These are phyloP conservation scores for Dallia pectoralis DNA, from an alignment of 2,797 vertebrate genomes.

Conservation along the genomic window DNA sequence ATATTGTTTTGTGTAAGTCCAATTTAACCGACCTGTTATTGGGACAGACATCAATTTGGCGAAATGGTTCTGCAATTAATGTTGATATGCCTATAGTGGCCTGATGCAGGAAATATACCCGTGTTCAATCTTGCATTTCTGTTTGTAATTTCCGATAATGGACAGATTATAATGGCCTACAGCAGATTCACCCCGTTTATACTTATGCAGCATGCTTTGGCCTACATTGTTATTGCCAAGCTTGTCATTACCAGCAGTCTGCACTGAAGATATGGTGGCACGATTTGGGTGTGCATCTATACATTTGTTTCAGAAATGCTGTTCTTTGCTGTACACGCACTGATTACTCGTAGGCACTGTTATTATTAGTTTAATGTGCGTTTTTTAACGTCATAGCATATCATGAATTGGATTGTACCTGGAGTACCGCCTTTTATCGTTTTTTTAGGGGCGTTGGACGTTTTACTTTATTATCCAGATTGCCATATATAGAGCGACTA, in stretches of 20 bases:
- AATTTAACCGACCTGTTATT: neutral
- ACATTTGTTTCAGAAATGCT: neutral
- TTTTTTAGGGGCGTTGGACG: neutral
- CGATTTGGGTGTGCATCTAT: neutral
- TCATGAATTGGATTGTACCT: neutral
- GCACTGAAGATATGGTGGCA: neutral
- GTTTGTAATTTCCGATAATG: neutral
- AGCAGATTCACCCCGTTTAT: neutral
- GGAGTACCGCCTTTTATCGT: neutral
- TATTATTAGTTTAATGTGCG: neutral
- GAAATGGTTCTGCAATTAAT: neutral
- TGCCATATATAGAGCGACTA: neutral
- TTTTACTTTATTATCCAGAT: neutral
- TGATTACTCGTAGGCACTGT: neutral
- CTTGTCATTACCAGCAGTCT: constrained; percentile 11
- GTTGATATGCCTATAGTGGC: neutral
- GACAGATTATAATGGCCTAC: neutral
- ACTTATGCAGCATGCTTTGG: neutral
- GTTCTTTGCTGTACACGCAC: neutral
- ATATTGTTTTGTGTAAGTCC: too few relatives aligned
- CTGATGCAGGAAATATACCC: neutral
- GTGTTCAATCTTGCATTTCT: neutral
- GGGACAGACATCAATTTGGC: neutral
- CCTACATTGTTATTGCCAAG: neutral
- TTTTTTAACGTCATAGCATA: neutral